Evolutionary conservation across 37 sponge, comb jelly and placozoan species (phyloP), one percentile per base, ranked within the genome.

Genomic region (Sycon ciliatum): DNA sequence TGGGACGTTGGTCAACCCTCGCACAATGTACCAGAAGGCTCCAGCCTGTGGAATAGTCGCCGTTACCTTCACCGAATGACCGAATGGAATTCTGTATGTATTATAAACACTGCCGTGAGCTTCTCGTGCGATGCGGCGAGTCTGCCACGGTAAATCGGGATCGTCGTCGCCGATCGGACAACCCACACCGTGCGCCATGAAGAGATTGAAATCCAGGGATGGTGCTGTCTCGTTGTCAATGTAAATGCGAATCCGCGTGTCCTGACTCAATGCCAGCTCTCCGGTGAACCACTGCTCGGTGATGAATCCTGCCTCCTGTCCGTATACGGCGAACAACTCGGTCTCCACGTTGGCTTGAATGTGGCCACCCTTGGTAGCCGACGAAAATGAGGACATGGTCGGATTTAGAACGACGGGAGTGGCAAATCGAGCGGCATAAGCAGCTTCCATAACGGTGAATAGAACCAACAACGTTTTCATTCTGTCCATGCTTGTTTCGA

Each of bases 231-330:
- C 88, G 6, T 65, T 77, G 54, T 87, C 88, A 37, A 87, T 73
- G 78, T 87, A 87, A 39, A 83, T 79, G 0, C 88, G 36, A 7
- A 87, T 76, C n/a, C 79, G 34, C 6, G 78, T 76, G 65, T 77
- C 65, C 39, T 81, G 63, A 57, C 77, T 60, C 86, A 86, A 81
- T 2, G 55, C 78, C 0, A 26, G 39, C 0, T 0, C n/a, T 24
- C 85, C 85, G 66, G 83, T 72, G 60, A 77, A 83, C 87, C 87
- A 87, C 73, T 87, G 87, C 42, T 83, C 83, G 7, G 87, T 82
- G 34, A 87, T 79, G 30, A 87, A 83, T 49, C 87, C 87, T 38
- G 83, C 67, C 30, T 76, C 60, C 3, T 80, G 80, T 5, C 74
- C 70, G 56, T 38, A 31, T 29, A 35, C 67, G 42, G 78, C 76